Conservation (phyloP, 2,888 invertebrate species). For the Ormyrus nitidulus region DNA sequence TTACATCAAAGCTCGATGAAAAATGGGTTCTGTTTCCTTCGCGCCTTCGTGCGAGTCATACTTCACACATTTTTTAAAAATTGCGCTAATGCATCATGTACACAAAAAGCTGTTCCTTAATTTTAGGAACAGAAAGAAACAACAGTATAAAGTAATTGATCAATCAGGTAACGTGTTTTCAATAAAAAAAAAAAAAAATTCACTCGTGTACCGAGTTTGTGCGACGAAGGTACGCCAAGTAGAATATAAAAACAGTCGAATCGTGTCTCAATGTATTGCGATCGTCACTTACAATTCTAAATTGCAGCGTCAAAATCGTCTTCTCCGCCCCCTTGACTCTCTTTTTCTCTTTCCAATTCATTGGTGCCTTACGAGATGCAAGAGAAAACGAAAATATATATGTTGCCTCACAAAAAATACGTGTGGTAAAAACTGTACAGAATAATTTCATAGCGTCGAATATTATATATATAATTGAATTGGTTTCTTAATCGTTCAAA, state of each 20-base stretch:
- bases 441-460: constrained; percentile 48
- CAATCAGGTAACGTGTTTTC: constrained; percentile 30
- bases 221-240: constrained; percentile 37
- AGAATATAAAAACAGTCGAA: constrained; percentile 36
- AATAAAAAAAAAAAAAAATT: constrained; percentile 21
- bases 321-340: constrained; percentile 10
- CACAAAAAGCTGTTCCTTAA: constrained; percentile 12
- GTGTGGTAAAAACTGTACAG: constrained; percentile 54
- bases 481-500: constrained; percentile 8
- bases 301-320: constrained; percentile 33
- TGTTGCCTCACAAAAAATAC: constrained; percentile 38
- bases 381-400: constrained; percentile 32
- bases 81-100: constrained; percentile 32
- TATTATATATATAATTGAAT: constrained; percentile 30
- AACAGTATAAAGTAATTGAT: constrained; percentile 24
- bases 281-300: constrained; percentile 42
- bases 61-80: constrained; percentile 44
- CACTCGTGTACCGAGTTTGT: constrained; percentile 19
- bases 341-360: constrained; percentile 17
- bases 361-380: constrained; percentile 22
- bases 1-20: constrained; percentile 42
- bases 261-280: constrained; percentile 4
- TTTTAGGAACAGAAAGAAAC: constrained; percentile 7
- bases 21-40: constrained; percentile 20
- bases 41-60: constrained; percentile 42